Evolutionary conservation across 2,888 invertebrate species (phyloP).

Genomic region (Nineta flava): DNA sequence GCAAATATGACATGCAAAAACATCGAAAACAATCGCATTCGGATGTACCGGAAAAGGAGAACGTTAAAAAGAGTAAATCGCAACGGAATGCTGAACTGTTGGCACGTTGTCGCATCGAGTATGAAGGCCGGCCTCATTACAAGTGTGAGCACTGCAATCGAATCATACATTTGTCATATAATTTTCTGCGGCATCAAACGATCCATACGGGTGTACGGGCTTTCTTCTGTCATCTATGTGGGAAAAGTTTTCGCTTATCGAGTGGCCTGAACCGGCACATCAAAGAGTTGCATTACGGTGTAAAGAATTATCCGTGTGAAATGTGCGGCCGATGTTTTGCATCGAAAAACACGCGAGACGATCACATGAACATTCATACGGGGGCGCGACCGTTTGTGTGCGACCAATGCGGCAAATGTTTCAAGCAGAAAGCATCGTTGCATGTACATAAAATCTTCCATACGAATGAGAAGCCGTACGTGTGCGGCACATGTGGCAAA

Average conservation of each 20-base stretch:
- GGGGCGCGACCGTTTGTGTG: constrained; percentile 32
- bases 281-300: constrained; percentile 29
- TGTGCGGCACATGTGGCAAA: constrained; percentile 35
- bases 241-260: constrained; percentile 30
- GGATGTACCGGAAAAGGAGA: constrained; percentile 9
- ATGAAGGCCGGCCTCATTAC: constrained; percentile 20
- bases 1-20: constrained; percentile 24
- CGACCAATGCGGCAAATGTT: constrained; percentile 35
- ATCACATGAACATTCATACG: constrained; percentile 34
- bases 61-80: constrained; percentile 5
- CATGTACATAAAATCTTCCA: constrained; percentile 32
- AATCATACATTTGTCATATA: constrained; percentile 19
- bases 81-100: constrained; percentile 10
- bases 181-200: constrained; percentile 31
- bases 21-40: constrained; percentile 19
- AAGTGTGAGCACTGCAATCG: constrained; percentile 30
- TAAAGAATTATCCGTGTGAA: constrained; percentile 32
- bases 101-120: constrained; percentile 17
- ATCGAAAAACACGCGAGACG: constrained; percentile 30
- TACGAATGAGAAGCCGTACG: constrained; percentile 22
- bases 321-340: constrained; percentile 33
- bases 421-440: constrained; percentile 34
- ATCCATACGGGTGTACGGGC: constrained; percentile 28
- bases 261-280: constrained; percentile 36
- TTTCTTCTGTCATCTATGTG: constrained; percentile 36